phyloP scores from a whole-genome alignment of 2,797 vertebrate genomes.

The Brachyalestes nurse region DNA sequence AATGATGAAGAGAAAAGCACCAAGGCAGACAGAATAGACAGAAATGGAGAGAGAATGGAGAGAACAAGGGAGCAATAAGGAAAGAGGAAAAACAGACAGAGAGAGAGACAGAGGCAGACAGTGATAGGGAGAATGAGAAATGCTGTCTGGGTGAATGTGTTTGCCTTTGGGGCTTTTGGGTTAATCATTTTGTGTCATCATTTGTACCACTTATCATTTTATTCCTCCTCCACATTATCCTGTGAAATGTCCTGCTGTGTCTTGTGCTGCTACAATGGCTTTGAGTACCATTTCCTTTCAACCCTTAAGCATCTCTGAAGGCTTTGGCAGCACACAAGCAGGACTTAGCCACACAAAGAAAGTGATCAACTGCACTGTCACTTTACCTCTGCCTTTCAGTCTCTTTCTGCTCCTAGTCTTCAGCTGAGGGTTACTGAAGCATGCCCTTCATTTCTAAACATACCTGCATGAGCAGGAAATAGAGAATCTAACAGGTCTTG shows the following conservation, averaged over 20 bases:
- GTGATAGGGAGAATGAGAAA: background rate
- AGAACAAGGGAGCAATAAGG: background rate
- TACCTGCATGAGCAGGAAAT: background rate
- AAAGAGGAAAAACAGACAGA: background rate
- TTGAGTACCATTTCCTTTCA: background rate
- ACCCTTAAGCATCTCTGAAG: background rate
- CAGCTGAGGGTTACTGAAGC: background rate
- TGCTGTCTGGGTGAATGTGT: background rate
- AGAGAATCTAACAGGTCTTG: conserved; percentile 1
- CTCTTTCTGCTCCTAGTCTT: background rate
- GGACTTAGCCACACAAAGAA: conserved; percentile 35
- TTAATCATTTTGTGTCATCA: conserved; percentile 4
- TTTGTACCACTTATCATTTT: conserved; percentile 12
- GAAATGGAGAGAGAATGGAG: background rate
- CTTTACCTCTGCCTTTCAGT: conserved; percentile 7
- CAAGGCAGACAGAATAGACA: too few relatives aligned
- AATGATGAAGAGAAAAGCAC: background rate
- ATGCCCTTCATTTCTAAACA: background rate
- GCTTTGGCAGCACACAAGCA: background rate
- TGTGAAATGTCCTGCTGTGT: background rate
- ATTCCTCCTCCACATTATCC: background rate
- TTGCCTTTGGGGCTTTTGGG: conserved; percentile 7
- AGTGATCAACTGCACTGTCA: conserved; percentile 19
- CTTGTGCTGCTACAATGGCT: background rate
- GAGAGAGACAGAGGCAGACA: conserved; percentile 3